A percentile compares a stretch with the other conserved stretches of the same genome.
Evolutionary conservation across 1,140 invertebrate genomes (phyloP).

Genomic region (Halictus rubicundus): DNA sequence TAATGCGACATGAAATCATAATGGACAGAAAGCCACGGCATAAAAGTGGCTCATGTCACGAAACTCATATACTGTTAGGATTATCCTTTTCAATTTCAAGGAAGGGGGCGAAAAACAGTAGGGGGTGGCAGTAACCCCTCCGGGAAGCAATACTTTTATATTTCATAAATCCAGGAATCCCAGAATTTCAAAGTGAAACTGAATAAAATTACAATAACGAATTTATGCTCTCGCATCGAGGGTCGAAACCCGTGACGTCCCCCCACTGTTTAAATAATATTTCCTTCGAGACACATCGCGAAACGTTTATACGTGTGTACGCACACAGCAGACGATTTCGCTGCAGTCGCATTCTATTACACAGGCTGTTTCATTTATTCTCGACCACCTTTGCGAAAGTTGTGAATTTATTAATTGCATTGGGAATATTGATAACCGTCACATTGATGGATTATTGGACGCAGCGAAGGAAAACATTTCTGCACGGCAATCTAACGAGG

Average conservation of each 20-base stretch:
- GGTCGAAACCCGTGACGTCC: constrained; percentile 14
- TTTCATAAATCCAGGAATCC: constrained; percentile 1
- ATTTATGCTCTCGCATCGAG: not conserved
- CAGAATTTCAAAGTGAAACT: not conserved
- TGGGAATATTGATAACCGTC: too few species aligned
- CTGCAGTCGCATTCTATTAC: too few species aligned
- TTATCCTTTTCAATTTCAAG: not conserved
- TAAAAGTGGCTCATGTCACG: not conserved
- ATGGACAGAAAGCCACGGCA: not conserved
- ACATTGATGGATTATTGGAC: too few species aligned
- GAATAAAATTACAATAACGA: constrained; percentile 33
- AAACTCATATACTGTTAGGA: not conserved
- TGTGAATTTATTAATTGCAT: too few species aligned
- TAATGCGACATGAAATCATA: not conserved
- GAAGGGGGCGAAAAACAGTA: not conserved
- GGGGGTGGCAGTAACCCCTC: not conserved
- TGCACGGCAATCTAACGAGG: too few species aligned
- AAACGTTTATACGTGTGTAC: not conserved
- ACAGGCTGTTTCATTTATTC: too few species aligned
- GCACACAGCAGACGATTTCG: not conserved
- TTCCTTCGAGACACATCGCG: not conserved
- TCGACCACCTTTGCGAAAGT: too few species aligned
- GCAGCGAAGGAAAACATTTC: too few species aligned
- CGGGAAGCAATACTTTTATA: not conserved
- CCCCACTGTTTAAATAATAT: constrained; percentile 17